Conservation (phyloP, 2,113 vertebrate genomes). For the Athene noctua region DNA sequence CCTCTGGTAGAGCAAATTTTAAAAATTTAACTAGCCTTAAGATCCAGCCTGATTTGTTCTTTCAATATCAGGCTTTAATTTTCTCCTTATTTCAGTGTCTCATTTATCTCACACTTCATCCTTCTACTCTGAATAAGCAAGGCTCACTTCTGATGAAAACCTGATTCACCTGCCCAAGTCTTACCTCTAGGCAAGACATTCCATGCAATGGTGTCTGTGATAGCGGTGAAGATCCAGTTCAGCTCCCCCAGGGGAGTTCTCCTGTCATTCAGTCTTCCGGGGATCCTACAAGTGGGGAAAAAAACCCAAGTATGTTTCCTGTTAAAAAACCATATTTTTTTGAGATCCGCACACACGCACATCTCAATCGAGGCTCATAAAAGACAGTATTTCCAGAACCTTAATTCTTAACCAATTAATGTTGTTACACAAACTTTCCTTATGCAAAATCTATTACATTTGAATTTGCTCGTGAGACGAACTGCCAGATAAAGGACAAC, state of each 20-base stretch:
- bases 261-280: conserved; percentile 94
- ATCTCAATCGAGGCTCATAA: neutral
- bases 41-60: neutral
- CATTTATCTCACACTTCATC: neutral
- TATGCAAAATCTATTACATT: neutral
- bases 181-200: conserved; percentile 95
- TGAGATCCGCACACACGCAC: neutral
- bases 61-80: neutral
- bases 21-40: neutral
- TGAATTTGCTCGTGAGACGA: neutral
- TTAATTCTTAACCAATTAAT: neutral
- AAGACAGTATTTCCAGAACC: neutral
- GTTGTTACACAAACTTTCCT: neutral
- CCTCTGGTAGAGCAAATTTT: neutral
- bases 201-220: conserved; percentile 98
- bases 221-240: conserved; percentile 99
- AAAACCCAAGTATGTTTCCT: neutral
- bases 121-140: neutral
- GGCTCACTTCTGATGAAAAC: neutral
- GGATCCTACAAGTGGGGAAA: conserved; percentile 79
- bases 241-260: conserved; percentile 96
- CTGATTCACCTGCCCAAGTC: neutral
- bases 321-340: fast-evolving
- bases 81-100: neutral
- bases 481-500: neutral